Base-by-base conservation (phyloP, 2,797 vertebrate genomes). In the Brachyalestes nurse region DNA sequence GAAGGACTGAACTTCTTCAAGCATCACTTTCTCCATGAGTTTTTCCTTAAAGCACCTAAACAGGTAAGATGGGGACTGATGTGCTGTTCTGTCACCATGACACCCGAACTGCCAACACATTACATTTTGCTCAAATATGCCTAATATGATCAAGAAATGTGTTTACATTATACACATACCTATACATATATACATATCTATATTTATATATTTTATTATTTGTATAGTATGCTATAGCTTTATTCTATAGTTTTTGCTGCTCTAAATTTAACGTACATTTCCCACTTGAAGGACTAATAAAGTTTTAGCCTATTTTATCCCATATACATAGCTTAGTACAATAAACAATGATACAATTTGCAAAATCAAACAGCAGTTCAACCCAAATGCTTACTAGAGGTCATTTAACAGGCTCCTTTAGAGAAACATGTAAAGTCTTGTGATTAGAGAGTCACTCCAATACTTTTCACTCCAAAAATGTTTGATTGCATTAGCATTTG, bases 401-500 rank as follows among this genome's bases (percentile, higher is more conserved):
- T 73, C 16, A 74, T 67, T 79, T n/a, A 53, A 21, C 45, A 76
- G 10, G 51, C 55, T 28, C 69, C 45, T 74, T 64, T 62, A 34
- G 19, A 65, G 51, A 34, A 75, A 47, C 23, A 9, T 17, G 70
- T 57, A 34, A 55, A 73, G 34, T 42, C 53, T 4, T 49, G 23
- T 13, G 58, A 34, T 71, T 61, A 51, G 45, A 82, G 64, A 70
- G 45, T 45, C 73, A 62, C 25, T 51, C 23, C 21, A 57, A 70
- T 49, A 78, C 42, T 45, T 72, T 81, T 28, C 64, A 40, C 67
- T 60, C 51, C 62, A 82, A 75, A 74, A n/a, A 53, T 17, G 60
- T 76, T 75, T 78, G 61, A 86, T 83, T 58, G 16, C 58, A 86
- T 79, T 83, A 79, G 80, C 53, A 86, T 83, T 62, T 77, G 38